A percentile compares a stretch with the other conserved stretches of the same genome.
Evolutionary conservation across 2,888 invertebrate genomes (phyloP).

Genomic region (Drosophila hamatofila): DNA sequence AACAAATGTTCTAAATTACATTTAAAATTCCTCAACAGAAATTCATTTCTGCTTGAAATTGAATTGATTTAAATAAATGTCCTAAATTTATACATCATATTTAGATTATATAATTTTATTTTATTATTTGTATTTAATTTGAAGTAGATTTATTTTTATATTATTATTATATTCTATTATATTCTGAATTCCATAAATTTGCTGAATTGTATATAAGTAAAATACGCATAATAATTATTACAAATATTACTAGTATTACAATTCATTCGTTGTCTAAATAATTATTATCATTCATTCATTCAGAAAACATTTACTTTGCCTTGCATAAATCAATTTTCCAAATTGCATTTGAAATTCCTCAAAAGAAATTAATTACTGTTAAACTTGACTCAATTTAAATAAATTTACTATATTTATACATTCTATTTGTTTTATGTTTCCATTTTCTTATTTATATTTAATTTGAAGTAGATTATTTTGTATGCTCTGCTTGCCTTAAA

Average conservation of each 20-base stretch:
- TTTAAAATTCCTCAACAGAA: neutral
- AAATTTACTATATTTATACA: neutral
- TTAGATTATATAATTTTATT: too few relatives aligned
- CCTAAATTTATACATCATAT: neutral
- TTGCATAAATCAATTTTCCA: too few relatives aligned
- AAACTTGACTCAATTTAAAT: neutral
- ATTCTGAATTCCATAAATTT: too few relatives aligned
- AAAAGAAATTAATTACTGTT: neutral
- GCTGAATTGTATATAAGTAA: too few relatives aligned
- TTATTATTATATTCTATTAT: too few relatives aligned
- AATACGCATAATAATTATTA: too few relatives aligned
- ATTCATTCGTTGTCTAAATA: too few relatives aligned
- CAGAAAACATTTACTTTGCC: too few relatives aligned
- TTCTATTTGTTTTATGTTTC: neutral
- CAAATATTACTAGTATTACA: too few relatives aligned
- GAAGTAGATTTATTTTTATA: too few relatives aligned
- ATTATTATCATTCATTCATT: too few relatives aligned
- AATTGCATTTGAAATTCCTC: neutral
- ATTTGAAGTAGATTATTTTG: neutral
- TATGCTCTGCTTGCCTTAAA: neutral
- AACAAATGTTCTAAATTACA: neutral
- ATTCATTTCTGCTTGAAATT: neutral
- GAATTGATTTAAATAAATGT: neutral
- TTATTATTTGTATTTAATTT: too few relatives aligned
- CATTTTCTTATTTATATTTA: neutral